Evolutionary conservation across 2,888 invertebrate species (phyloP).

Genomic region (Oligia fasciuncula): DNA sequence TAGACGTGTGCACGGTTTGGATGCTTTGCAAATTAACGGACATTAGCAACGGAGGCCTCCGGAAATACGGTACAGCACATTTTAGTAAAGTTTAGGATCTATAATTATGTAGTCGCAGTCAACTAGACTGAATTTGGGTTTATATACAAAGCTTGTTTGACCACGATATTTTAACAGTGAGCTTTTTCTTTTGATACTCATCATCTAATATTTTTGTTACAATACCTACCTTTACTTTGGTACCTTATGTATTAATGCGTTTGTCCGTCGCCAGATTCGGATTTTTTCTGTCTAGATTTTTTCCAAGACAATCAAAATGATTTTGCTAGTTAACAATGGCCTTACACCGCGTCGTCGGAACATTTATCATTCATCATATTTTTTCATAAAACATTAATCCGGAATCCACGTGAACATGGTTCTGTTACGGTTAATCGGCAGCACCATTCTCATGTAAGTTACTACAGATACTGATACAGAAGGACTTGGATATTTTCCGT

Average conservation of each 20-base stretch:
- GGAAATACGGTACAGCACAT: conserved; percentile 23
- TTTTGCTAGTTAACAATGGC: neutral
- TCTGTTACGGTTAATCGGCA: neutral
- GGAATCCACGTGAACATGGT: neutral
- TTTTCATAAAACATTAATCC: neutral
- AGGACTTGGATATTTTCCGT: neutral
- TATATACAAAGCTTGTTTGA: neutral
- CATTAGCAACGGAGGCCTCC: conserved; percentile 30
- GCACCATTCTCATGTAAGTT: neutral
- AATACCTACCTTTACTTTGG: neutral
- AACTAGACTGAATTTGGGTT: neutral
- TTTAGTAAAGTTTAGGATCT: neutral
- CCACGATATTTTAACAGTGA: neutral
- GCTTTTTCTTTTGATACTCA: neutral
- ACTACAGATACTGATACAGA: neutral
- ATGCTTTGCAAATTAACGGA: conserved; percentile 55
- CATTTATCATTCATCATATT: too few relatives aligned
- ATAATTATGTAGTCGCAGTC: neutral
- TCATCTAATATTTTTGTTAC: neutral
- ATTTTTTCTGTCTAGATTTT: neutral
- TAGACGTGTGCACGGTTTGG: conserved; percentile 56
- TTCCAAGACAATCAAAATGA: neutral
- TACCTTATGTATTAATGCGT: neutral
- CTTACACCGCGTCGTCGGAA: neutral
- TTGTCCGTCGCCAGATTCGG: too few relatives aligned